Conservation (phyloP, 2,888 invertebrate species). For the Lordiphosa fenestrarum region DNA sequence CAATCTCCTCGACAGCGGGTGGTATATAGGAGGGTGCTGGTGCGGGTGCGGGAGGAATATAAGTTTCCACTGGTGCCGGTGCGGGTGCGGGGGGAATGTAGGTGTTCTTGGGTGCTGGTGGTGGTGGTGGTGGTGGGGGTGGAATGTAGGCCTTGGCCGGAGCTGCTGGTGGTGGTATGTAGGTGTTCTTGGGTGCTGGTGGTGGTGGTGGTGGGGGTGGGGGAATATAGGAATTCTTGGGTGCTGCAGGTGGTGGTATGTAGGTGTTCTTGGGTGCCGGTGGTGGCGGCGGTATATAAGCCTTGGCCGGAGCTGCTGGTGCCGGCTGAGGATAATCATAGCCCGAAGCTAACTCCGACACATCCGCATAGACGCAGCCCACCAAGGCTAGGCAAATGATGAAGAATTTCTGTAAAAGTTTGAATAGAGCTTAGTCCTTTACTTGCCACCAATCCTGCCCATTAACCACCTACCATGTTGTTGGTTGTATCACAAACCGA, state of each 20-base stretch:
- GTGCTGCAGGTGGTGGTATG: constrained; percentile 57
- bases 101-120: constrained; percentile 41
- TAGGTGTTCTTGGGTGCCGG: constrained; percentile 59
- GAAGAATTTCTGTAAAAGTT: constrained; percentile 50
- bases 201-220: constrained; percentile 45
- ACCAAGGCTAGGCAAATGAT: constrained; percentile 61
- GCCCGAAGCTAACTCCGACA: constrained; percentile 55
- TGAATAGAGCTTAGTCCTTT: not conserved
- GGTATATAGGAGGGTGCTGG: constrained; percentile 39
- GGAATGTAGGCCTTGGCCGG: constrained; percentile 54
- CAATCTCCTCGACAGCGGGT: constrained; percentile 45
- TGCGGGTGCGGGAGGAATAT: constrained; percentile 34
- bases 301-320: constrained; percentile 45
- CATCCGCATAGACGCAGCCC: constrained; percentile 68
- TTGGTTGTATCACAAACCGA: constrained; percentile 50
- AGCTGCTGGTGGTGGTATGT: constrained; percentile 55
- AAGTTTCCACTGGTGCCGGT: constrained; percentile 26
- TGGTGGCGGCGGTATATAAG: constrained; percentile 56
- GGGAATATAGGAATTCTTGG: constrained; percentile 50
- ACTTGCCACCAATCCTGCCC: not conserved
- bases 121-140: constrained; percentile 44
- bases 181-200: constrained; percentile 41
- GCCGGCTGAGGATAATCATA: constrained; percentile 66
- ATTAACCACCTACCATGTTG: constrained; percentile 46
- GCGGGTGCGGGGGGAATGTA: constrained; percentile 38